Percentiles rank a stretch among this genome's conserved stretches.
These are phyloP conservation scores for Eubucco bourcierii DNA, from an alignment of 2,113 vertebrate species.

Conservation along the genomic window DNA sequence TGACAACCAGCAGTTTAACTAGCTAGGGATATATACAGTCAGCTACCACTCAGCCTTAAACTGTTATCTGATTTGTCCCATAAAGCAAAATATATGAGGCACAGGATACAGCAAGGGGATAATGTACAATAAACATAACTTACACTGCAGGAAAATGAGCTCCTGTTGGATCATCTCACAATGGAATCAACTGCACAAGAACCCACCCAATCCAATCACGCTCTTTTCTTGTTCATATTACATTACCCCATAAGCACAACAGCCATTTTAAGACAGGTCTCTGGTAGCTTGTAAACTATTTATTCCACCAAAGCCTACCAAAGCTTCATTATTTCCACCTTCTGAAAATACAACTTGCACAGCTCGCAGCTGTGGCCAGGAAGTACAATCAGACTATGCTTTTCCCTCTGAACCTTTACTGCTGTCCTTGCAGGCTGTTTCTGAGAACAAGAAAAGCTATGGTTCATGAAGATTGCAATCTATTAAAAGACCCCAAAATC, in stretches of 20 bases:
- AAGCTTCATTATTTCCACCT: neutral
- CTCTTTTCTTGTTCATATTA: neutral
- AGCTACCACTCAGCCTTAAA: slow-evolving; percentile 56
- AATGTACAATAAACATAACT: slow-evolving; percentile 58
- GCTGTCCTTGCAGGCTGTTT: neutral
- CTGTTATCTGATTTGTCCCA: slow-evolving; percentile 59
- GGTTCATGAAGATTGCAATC: neutral
- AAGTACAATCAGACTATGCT: neutral
- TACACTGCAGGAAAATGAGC: slow-evolving; percentile 29
- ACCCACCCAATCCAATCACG: neutral
- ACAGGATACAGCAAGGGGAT: slow-evolving; percentile 34
- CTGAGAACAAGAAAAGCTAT: neutral
- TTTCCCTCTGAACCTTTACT: neutral
- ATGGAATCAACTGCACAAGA: neutral
- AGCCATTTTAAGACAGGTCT: neutral
- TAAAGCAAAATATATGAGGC: slow-evolving; percentile 58
- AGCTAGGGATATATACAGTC: slow-evolving; percentile 46
- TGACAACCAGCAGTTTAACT: slow-evolving; percentile 57
- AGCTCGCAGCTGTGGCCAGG: neutral
- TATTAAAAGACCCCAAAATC: neutral
- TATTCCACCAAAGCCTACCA: neutral
- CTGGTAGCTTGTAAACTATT: neutral
- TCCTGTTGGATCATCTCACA: neutral
- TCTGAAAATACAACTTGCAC: neutral
- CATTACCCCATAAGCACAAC: neutral